Conservation (phyloP, 2,888 invertebrate species). For the Adelognathus sp. region DNA sequence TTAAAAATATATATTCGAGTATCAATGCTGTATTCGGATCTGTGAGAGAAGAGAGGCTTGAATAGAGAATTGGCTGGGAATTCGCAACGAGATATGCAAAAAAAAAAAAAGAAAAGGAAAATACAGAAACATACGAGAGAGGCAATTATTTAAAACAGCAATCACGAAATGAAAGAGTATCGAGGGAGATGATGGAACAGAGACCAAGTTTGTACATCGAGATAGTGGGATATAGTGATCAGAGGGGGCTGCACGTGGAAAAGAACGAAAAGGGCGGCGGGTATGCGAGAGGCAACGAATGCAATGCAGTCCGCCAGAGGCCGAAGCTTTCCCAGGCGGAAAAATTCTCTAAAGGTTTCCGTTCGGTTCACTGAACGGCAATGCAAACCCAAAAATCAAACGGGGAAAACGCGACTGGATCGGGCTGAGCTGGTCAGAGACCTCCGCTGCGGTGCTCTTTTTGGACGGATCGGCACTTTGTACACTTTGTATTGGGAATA, state of each 20-base stretch:
- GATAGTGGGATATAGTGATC: not conserved
- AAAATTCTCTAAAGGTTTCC: slow-evolving; percentile 77
- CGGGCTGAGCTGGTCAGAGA: slow-evolving; percentile 7
- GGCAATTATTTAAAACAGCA: slow-evolving; percentile 79
- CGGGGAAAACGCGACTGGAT: slow-evolving; percentile 60
- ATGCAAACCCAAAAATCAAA: slow-evolving; percentile 78
- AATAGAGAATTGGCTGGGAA: slow-evolving; percentile 26
- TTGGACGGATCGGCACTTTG: slow-evolving; percentile 37
- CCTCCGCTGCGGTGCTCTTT: slow-evolving; percentile 18
- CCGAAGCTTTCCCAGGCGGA: slow-evolving; percentile 74
- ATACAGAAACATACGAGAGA: slow-evolving; percentile 57
- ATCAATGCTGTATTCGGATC: too few relatives aligned
- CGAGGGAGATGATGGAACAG: slow-evolving; percentile 37
- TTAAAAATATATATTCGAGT: slow-evolving; percentile 49
- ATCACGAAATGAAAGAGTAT: slow-evolving; percentile 78
- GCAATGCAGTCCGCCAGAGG: slow-evolving; percentile 65
- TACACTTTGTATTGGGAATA: slow-evolving; percentile 46
- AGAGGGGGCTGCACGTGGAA: slow-evolving; percentile 9
- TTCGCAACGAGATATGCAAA: not conserved
- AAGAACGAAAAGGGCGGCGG: slow-evolving; percentile 18
- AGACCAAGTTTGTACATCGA: slow-evolving; percentile 33
- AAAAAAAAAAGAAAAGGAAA: slow-evolving; percentile 5
- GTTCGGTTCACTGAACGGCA: slow-evolving; percentile 74
- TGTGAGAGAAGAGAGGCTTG: too few relatives aligned
- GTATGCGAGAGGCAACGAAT: slow-evolving; percentile 35